These are phyloP conservation scores for Tachina fera DNA, from an alignment of 2,888 invertebrate species.

Conservation along the genomic window DNA sequence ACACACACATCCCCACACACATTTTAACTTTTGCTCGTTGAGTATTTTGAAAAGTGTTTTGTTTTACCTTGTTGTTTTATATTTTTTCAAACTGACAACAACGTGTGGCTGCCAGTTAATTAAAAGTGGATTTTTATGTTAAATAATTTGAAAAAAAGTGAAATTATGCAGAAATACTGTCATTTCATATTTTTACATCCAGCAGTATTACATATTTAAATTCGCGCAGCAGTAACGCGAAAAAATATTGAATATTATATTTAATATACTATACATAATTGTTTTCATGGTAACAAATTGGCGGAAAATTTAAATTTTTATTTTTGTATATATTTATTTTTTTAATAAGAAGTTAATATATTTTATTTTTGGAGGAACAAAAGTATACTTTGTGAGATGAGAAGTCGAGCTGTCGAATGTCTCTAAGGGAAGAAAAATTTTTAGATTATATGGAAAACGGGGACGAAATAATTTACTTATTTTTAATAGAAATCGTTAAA, in stretches of 20 bases:
- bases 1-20: neutral
- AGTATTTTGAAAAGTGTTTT: slow-evolving; percentile 10
- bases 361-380: no score
- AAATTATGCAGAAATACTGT: slow-evolving; percentile 50
- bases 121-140: slow-evolving; percentile 59
- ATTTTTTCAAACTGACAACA: slow-evolving; percentile 50
- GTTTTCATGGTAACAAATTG: slow-evolving; percentile 4
- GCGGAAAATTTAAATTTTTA: neutral
- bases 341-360: no score
- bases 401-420: no score
- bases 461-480: no score
- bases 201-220: neutral
- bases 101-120: slow-evolving; percentile 64
- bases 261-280: slow-evolving; percentile 25
- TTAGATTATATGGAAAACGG: no score
- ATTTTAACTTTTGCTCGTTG: slow-evolving; percentile 18
- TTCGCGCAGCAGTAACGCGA: neutral
- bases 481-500: no score
- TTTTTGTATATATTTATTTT: neutral
- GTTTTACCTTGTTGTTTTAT: neutral
- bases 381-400: no score
- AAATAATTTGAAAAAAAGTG: slow-evolving; percentile 42
- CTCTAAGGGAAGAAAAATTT: no score
- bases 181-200: neutral
- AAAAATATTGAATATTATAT: slow-evolving; percentile 45